Conservation (phyloP, 2,888 invertebrate genomes). For the Apeira syringaria region DNA sequence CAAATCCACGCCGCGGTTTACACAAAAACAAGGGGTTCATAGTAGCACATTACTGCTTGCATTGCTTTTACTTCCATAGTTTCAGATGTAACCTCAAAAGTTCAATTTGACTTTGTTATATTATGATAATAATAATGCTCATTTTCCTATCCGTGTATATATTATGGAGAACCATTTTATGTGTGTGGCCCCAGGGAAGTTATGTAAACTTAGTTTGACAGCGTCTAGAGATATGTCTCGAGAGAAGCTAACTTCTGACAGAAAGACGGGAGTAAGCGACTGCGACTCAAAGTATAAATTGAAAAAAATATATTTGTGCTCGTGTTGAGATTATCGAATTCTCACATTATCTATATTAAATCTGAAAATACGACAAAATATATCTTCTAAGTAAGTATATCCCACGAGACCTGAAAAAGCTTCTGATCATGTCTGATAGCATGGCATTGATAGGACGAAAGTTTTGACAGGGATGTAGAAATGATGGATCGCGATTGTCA, state of each 20-base stretch:
- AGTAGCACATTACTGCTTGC: too few relatives aligned
- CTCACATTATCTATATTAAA: conserved; percentile 62
- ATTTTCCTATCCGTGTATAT: too few relatives aligned
- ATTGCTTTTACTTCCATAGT: too few relatives aligned
- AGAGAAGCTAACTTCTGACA: not conserved
- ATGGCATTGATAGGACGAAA: conserved; percentile 8
- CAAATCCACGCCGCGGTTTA: too few relatives aligned
- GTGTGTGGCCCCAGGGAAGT: not conserved
- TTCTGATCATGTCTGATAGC: conserved; percentile 7
- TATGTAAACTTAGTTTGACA: too few relatives aligned
- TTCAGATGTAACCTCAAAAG: too few relatives aligned
- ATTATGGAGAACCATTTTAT: too few relatives aligned
- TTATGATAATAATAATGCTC: too few relatives aligned
- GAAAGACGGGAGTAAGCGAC: not conserved
- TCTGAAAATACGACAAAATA: conserved; percentile 51
- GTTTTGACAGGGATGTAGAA: conserved; percentile 16
- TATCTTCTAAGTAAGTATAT: conserved; percentile 18
- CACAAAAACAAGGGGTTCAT: too few relatives aligned
- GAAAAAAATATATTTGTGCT: not conserved
- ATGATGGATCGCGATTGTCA: conserved; percentile 17
- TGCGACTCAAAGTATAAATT: not conserved
- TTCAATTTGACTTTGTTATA: too few relatives aligned
- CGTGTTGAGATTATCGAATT: conserved; percentile 61
- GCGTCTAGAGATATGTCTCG: not conserved
- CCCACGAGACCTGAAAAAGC: conserved; percentile 1